Conservation (phyloP, 2,113 vertebrate genomes). For the Lepus americanus region DNA sequence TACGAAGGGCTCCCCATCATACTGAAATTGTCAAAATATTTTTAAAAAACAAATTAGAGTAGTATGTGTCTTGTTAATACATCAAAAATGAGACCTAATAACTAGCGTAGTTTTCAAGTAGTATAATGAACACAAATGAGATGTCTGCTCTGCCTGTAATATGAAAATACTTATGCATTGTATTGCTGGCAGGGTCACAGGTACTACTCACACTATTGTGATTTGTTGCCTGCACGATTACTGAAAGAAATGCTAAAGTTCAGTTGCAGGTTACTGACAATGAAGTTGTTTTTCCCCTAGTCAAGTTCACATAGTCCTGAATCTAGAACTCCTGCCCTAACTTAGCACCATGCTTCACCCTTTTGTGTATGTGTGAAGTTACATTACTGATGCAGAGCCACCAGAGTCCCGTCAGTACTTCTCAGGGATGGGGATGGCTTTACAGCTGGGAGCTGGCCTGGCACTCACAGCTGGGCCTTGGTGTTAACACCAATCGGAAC, state of each 20-base stretch:
- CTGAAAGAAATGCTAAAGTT: slow-evolving; percentile 58
- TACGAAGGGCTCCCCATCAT: slow-evolving; percentile 31
- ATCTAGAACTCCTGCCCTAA: slow-evolving; percentile 52
- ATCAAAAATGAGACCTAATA: slow-evolving; percentile 51
- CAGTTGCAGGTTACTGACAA: slow-evolving; percentile 58
- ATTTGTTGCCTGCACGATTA: slow-evolving; percentile 42
- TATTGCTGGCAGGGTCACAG: slow-evolving; percentile 29
- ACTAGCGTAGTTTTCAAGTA: slow-evolving; percentile 30
- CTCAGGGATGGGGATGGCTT: slow-evolving; percentile 17
- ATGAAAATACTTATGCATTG: slow-evolving; percentile 59
- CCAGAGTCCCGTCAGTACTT: slow-evolving; percentile 39
- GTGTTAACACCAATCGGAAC: not conserved
- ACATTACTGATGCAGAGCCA: slow-evolving; percentile 44
- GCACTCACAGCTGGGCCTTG: not conserved
- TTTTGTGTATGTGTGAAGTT: slow-evolving; percentile 22
- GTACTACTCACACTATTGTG: slow-evolving; percentile 7
- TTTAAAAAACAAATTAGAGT: slow-evolving; percentile 53
- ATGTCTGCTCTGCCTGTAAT: slow-evolving; percentile 14
- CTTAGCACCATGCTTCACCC: slow-evolving; percentile 13
- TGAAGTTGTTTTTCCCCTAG: slow-evolving; percentile 56
- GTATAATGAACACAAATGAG: slow-evolving; percentile 53
- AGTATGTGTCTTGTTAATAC: slow-evolving; percentile 51
- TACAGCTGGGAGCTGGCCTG: not conserved
- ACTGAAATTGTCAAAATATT: slow-evolving; percentile 48
- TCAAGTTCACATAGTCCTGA: not conserved